These are phyloP conservation scores for Ypsolopha sequella DNA, from an alignment of 2,888 invertebrate species.

Conservation along the genomic window DNA sequence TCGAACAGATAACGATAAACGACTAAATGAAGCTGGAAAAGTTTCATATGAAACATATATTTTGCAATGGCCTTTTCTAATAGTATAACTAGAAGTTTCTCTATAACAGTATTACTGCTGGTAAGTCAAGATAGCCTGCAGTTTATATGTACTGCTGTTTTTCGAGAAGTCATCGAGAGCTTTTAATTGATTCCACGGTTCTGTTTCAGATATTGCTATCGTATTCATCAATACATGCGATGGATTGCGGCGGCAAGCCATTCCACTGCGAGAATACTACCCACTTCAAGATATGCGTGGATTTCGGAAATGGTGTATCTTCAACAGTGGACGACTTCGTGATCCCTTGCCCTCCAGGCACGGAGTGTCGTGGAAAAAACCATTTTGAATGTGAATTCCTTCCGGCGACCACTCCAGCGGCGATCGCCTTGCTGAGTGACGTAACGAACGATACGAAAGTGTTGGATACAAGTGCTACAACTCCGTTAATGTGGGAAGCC, in stretches of 20 bases:
- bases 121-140: too few species aligned
- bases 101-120: too few species aligned
- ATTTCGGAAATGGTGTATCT: slow-evolving; percentile 48
- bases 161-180: too few species aligned
- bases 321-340: slow-evolving; percentile 46
- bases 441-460: slow-evolving; percentile 11
- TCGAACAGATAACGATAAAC: slow-evolving; percentile 40
- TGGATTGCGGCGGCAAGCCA: slow-evolving; percentile 55
- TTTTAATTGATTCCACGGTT: too few species aligned
- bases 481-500: slow-evolving; percentile 1
- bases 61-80: slow-evolving; percentile 30
- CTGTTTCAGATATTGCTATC: too few species aligned
- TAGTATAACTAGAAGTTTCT: not conserved
- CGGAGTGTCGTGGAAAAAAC: slow-evolving; percentile 38
- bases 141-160: too few species aligned
- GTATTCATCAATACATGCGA: slow-evolving; percentile 2
- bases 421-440: slow-evolving; percentile 12
- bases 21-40: slow-evolving; percentile 20
- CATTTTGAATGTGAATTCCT: slow-evolving; percentile 51
- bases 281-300: slow-evolving; percentile 63
- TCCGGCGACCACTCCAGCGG: slow-evolving; percentile 16
- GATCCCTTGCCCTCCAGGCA: slow-evolving; percentile 45
- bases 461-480: slow-evolving; percentile 1
- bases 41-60: slow-evolving; percentile 15
- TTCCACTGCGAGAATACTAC: slow-evolving; percentile 59